Evolutionary conservation across 1,140 invertebrate species (phyloP), one percentile per base, ranked within the genome.

Genomic region (Phenacoccus solenopsis): DNA sequence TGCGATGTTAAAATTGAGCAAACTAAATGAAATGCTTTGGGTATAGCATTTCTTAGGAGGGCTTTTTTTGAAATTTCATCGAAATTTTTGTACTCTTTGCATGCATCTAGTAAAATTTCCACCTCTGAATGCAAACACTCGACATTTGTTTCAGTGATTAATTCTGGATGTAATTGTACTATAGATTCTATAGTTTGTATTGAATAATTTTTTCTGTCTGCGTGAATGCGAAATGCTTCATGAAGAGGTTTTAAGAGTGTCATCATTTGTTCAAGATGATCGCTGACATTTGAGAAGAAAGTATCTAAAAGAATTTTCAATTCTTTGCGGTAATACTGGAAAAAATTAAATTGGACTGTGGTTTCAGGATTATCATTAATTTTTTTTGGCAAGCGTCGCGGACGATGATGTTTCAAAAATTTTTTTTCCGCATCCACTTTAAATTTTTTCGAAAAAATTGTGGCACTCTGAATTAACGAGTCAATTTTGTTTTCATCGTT

Each of bases 291-390:
- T 57, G 27, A 28, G 57, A 57, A 57, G 16, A 30, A 70, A 22
- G n/a, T 57, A 59, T 70, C 56, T 57, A 70, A 70, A 70, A 59
- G 38, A 16, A n/a, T 57, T 56, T 69, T 69, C 12, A 69, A 69
- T 7, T 69, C 30, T 27, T 69, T 35, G 28, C 68, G 38, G 68
- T 69, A 69, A 56, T n/a, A 69, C 21, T 69, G 32, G 21, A 49
- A 56, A 24, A 69, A 49, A 27, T 38, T 24, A 69, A 28, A 12
- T 24, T 69, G 24, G 21, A 32, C 21, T 32, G 3, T 0, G 38
- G 30, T 35, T 69, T 28, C 68, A 69, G 5, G 13, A 32, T 32
- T 32, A 5, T 32, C 5, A 32, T 32, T 13, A 32, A 7, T 32
- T 32, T 32, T n/a, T 32, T 32, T 32, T 32, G 5, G 30, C 30